phyloP scores from a whole-genome alignment of 2,888 invertebrate genomes.

The Heliconius ethilla region DNA sequence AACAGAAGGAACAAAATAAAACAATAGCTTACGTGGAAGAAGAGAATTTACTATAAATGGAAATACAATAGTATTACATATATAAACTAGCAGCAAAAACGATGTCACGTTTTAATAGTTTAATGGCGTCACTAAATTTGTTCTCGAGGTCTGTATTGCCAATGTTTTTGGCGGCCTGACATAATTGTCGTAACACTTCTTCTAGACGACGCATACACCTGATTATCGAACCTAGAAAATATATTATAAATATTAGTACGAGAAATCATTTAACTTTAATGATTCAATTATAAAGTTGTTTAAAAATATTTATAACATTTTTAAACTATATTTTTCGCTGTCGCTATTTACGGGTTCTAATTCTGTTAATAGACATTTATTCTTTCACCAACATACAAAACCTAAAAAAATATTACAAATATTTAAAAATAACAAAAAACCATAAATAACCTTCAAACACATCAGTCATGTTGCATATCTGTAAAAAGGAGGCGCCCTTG shows the following conservation, averaged over 20 bases:
- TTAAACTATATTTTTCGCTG: no score
- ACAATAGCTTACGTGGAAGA: background rate
- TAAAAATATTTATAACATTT: no score
- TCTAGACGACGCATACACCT: conserved; percentile 97
- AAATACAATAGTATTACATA: conserved; percentile 56
- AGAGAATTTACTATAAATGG: conserved; percentile 6
- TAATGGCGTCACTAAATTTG: conserved; percentile 96
- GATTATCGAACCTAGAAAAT: conserved; percentile 80
- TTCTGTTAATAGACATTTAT: no score
- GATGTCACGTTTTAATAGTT: conserved; percentile 97
- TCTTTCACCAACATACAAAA: no score
- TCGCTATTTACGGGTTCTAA: no score
- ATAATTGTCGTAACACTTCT: conserved; percentile 96
- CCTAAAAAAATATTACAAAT: background rate
- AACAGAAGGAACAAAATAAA: background rate
- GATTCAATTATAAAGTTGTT: no score
- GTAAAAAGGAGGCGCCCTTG: conserved; percentile 94
- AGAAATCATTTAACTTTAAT: no score
- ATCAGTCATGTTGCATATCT: conserved; percentile 97
- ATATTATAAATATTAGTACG: background rate
- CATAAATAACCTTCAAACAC: conserved; percentile 91
- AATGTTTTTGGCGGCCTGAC: conserved; percentile 97
- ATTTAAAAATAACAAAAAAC: background rate
- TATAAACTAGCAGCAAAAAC: conserved; percentile 99
- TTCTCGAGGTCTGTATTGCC: conserved; percentile 97